Percentiles rank a stretch among this genome's conserved stretches.
Evolutionary conservation across 2,797 vertebrate genomes (phyloP).

Genomic region (Diplodus sargus): DNA sequence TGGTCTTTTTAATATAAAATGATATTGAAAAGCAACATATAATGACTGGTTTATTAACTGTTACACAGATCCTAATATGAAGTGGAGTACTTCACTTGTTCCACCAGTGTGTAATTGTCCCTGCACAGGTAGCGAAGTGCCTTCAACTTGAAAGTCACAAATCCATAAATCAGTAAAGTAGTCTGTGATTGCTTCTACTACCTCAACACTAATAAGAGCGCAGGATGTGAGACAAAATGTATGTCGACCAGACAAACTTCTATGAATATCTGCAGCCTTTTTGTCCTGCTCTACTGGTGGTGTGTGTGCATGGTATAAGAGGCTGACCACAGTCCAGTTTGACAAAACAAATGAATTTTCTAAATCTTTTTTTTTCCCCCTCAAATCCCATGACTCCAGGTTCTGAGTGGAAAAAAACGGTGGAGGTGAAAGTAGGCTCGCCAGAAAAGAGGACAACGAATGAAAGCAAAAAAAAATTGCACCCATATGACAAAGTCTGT

Average conservation of each 20-base stretch:
- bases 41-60: no score
- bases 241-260: constrained; percentile 1
- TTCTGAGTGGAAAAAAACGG: constrained; percentile 37
- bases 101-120: not conserved
- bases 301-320: constrained; percentile 1
- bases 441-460: constrained; percentile 23
- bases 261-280: not conserved
- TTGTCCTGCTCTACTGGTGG: not conserved
- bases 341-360: not conserved
- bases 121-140: not conserved
- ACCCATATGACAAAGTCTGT: constrained; percentile 45
- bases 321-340: constrained; percentile 10
- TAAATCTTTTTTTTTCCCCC: not conserved
- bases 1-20: no score
- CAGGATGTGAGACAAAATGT: not conserved
- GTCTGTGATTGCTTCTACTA: not conserved
- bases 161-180: not conserved
- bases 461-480: constrained; percentile 1
- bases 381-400: constrained; percentile 25
- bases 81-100: not conserved
- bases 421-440: constrained; percentile 15
- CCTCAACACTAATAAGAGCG: not conserved
- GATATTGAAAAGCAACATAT: no score
- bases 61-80: no score
- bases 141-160: not conserved